Conservation (phyloP, 2,113 vertebrate genomes). For the Opisthocomus hoazin region DNA sequence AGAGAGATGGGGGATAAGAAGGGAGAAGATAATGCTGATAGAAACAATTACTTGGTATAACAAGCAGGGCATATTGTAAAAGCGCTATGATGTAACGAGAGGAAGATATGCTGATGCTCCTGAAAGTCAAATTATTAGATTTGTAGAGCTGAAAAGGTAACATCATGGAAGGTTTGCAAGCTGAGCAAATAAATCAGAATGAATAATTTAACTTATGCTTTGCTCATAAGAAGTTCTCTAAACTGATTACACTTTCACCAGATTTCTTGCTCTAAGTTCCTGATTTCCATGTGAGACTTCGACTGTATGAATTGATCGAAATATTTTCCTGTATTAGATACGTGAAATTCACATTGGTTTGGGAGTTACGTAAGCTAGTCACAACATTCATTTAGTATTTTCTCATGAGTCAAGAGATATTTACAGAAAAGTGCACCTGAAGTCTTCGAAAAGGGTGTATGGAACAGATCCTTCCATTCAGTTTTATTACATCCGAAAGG, state of each 20-base stretch:
- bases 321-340: not conserved
- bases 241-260: not conserved
- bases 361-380: not conserved
- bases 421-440: not conserved
- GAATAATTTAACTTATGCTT: not conserved
- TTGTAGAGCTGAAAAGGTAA: constrained; percentile 1
- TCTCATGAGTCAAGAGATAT: not conserved
- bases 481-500: not conserved
- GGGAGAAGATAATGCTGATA: not conserved
- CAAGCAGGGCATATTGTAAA: not conserved
- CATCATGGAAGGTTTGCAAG: not conserved
- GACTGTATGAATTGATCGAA: not conserved
- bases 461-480: not conserved
- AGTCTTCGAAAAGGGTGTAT: not conserved
- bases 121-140: constrained; percentile 42
- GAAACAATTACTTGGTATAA: not conserved
- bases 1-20: not conserved
- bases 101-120: not conserved
- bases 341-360: not conserved
- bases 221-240: not conserved
- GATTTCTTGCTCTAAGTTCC: not conserved
- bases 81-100: not conserved
- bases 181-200: constrained; percentile 5
- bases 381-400: not conserved
- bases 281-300: not conserved